These are phyloP conservation scores for Endotricha flammealis DNA, from an alignment of 2,888 invertebrate species.

Conservation along the genomic window DNA sequence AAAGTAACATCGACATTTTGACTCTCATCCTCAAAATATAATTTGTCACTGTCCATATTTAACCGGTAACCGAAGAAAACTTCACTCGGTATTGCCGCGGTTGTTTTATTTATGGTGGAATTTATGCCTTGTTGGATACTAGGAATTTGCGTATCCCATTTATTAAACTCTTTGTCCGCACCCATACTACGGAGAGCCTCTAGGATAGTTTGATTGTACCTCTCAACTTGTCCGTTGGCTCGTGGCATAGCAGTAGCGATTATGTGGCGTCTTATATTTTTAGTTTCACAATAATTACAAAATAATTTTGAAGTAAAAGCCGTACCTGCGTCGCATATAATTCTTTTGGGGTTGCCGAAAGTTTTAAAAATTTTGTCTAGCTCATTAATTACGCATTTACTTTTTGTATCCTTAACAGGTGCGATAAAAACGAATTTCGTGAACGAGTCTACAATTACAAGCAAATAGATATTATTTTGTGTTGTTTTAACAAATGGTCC, in stretches of 20 bases:
- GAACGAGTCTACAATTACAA: constrained; percentile 16
- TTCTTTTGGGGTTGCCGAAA: constrained; percentile 6
- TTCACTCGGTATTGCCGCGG: constrained; percentile 18
- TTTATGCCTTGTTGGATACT: constrained; percentile 25
- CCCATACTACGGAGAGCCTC: constrained; percentile 21
- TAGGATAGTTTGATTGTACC: constrained; percentile 23
- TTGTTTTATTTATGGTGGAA: constrained; percentile 21
- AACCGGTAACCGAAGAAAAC: constrained; percentile 22
- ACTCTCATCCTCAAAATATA: constrained; percentile 10
- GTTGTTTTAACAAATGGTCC: constrained; percentile 23
- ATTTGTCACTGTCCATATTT: constrained; percentile 12
- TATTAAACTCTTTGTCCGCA: constrained; percentile 21
- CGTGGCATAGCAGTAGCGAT: constrained; percentile 17
- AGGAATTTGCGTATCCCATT: constrained; percentile 20
- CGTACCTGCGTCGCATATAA: constrained; percentile 25
- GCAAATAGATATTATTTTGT: constrained; percentile 18
- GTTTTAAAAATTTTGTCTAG: not conserved
- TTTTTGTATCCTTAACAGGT: not conserved
- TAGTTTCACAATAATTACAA: constrained; percentile 16
- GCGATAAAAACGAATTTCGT: constrained; percentile 2
- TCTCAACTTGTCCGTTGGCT: constrained; percentile 23
- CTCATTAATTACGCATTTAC: not conserved
- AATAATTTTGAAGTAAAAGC: constrained; percentile 25
- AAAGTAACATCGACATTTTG: constrained; percentile 13
- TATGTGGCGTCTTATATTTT: constrained; percentile 13